Evolutionary conservation across 2,113 vertebrate genomes (phyloP).

Genomic region (Montifringilla adamsi): DNA sequence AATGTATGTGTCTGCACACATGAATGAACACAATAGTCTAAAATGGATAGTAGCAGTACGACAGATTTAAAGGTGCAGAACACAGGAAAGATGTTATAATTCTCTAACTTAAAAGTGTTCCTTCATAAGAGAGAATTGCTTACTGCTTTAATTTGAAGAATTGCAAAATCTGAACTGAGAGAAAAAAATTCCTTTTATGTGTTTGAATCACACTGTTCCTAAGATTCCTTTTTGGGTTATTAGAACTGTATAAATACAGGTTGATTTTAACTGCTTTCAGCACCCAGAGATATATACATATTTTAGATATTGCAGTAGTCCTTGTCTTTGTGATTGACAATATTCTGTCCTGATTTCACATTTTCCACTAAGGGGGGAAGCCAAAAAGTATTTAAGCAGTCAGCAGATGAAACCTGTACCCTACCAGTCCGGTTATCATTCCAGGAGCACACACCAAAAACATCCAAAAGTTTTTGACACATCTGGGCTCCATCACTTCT

Average conservation of each 20-base stretch:
- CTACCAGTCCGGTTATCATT: neutral
- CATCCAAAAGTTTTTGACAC: neutral
- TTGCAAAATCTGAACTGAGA: neutral
- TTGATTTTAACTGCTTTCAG: neutral
- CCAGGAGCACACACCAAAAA: neutral
- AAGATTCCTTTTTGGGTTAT: neutral
- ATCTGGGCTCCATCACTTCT: neutral
- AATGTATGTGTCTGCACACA: constrained; percentile 12
- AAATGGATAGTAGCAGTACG: neutral
- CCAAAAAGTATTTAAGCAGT: neutral
- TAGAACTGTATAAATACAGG: neutral
- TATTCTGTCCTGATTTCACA: neutral
- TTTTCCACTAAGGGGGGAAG: neutral
- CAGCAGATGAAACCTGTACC: neutral
- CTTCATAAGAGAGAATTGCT: neutral
- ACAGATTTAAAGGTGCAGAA: constrained; percentile 45
- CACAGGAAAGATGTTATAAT: neutral
- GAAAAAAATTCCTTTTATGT: neutral
- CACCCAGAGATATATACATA: neutral
- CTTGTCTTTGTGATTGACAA: neutral
- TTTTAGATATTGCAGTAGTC: neutral
- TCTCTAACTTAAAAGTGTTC: neutral
- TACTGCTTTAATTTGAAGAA: constrained; percentile 17
- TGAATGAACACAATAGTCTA: constrained; percentile 4
- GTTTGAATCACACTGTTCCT: neutral